These are phyloP conservation scores for Tursiops truncatus DNA, from an alignment of 2,113 vertebrate species.

Conservation along the genomic window DNA sequence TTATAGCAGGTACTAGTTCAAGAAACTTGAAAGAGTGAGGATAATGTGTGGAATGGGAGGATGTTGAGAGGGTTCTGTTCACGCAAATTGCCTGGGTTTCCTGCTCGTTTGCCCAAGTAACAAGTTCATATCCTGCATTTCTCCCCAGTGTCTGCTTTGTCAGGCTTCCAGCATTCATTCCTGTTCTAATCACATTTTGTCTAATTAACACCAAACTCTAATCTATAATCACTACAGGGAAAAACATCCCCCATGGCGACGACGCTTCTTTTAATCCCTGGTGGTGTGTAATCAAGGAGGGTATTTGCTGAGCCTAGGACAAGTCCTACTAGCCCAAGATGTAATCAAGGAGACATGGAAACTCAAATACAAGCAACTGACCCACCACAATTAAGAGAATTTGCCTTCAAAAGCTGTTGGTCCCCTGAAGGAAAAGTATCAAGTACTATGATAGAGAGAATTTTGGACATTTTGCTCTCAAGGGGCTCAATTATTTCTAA, in stretches of 20 bases:
- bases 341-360: not conserved
- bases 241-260: not conserved
- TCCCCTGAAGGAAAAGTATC: conserved; percentile 37
- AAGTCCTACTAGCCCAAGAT: not conserved
- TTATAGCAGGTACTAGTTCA: not conserved
- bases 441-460: conserved; percentile 24
- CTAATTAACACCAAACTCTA: conserved; percentile 13
- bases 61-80: not conserved
- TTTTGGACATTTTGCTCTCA: conserved; percentile 73
- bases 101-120: not conserved
- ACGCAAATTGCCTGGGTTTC: accelerated
- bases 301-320: not conserved
- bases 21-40: not conserved
- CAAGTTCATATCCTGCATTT: not conserved
- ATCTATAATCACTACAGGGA: not conserved
- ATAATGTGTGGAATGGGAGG: not conserved
- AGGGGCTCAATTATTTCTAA: conserved; percentile 80
- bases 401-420: conserved; percentile 41
- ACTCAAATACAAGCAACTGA: not conserved
- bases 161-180: not conserved
- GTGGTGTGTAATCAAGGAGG: not conserved
- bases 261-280: not conserved
- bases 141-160: not conserved
- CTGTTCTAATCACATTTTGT: not conserved
- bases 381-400: not conserved